Conservation (phyloP, 2,113 vertebrate genomes). For the Anser brachyrhynchus region DNA sequence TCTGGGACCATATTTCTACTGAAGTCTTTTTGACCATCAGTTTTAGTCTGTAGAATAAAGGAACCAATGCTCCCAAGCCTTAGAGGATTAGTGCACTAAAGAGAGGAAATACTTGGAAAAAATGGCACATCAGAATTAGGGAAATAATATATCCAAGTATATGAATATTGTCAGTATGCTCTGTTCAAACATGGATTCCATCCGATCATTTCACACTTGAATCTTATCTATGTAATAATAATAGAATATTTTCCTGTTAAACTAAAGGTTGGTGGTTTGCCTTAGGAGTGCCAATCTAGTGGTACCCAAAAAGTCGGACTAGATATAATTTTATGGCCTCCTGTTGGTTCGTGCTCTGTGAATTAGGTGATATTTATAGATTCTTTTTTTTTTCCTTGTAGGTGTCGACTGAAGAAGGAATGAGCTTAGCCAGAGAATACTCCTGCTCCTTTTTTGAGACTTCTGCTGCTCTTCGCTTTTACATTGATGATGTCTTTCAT, state of each 20-base stretch:
- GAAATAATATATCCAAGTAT: background rate
- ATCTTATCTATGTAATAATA: background rate
- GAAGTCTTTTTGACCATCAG: background rate
- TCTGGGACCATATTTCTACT: background rate
- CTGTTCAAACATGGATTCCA: background rate
- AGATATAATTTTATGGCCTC: background rate
- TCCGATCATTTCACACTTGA: background rate
- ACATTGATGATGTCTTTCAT: constrained; percentile 84
- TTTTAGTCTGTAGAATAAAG: background rate
- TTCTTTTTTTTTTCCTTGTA: constrained; percentile 28
- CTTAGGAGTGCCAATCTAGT: background rate
- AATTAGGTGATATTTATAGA: background rate
- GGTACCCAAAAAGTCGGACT: background rate
- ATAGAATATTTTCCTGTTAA: background rate
- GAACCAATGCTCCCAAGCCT: background rate
- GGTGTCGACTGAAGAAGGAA: constrained; percentile 85
- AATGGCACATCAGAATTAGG: background rate
- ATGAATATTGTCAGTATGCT: background rate
- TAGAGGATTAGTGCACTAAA: background rate
- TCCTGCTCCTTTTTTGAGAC: constrained; percentile 86
- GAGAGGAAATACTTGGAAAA: background rate
- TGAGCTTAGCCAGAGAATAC: constrained; percentile 81
- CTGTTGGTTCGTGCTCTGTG: background rate
- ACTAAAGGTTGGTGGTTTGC: background rate
- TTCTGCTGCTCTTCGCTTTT: constrained; percentile 81